Evolutionary conservation across 2,113 vertebrate species (phyloP).

Genomic region (Irena cyanogastra): DNA sequence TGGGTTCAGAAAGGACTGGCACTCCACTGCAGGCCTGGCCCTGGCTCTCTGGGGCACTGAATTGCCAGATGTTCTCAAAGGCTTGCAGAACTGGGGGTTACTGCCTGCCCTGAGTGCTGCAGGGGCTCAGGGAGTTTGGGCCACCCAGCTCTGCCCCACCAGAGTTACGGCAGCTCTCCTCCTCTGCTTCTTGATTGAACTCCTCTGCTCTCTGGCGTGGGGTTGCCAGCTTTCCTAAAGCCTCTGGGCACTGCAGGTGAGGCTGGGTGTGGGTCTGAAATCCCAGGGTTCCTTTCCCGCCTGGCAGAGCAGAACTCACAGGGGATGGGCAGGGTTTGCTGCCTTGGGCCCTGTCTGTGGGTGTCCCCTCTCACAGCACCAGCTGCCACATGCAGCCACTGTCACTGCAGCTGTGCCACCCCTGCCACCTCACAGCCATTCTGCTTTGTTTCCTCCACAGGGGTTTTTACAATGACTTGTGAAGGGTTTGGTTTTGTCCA

Average conservation of each 20-base stretch:
- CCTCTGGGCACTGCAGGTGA: not conserved
- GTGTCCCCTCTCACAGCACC: not conserved
- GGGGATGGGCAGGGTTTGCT: not conserved
- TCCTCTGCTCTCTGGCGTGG: accelerated
- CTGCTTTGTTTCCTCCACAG: not conserved
- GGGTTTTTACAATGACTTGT: not conserved
- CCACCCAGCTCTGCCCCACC: not conserved
- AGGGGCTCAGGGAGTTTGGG: not conserved
- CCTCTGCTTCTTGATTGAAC: not conserved
- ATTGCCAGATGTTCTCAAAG: not conserved
- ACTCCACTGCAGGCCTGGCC: not conserved
- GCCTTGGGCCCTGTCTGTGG: not conserved
- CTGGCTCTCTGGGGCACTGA: not conserved
- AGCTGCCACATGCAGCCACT: not conserved
- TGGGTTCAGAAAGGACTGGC: not conserved
- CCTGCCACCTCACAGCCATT: not conserved
- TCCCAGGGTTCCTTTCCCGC: accelerated
- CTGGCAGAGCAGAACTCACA: not conserved
- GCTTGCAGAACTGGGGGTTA: not conserved
- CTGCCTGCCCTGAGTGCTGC: not conserved
- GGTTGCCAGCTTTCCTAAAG: not conserved
- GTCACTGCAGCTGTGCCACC: not conserved
- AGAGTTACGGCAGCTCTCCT: not conserved
- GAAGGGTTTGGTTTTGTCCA: not conserved
- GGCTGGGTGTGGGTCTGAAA: not conserved